Conservation (phyloP, 2,888 invertebrate genomes). For the Electrophaes corylata region DNA sequence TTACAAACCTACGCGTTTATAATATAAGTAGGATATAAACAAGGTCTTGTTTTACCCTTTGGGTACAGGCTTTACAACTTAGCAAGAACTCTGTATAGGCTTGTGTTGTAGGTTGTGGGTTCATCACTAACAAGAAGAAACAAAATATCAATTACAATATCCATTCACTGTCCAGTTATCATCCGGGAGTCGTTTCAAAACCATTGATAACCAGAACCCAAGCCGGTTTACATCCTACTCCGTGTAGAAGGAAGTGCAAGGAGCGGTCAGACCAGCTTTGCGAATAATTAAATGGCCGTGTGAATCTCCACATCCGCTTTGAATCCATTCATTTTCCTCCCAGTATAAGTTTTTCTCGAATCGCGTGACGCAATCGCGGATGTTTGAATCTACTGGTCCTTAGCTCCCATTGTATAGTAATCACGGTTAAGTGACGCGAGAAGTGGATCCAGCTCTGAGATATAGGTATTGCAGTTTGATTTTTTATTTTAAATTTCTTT, state of each 20-base stretch:
- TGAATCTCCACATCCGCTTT: conserved; percentile 76
- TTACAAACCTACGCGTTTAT: too few relatives aligned
- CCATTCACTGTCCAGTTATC: conserved; percentile 26
- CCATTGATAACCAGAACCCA: conserved; percentile 45
- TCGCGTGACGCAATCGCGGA: conserved; percentile 76
- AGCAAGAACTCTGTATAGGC: too few relatives aligned
- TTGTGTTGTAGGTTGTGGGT: too few relatives aligned
- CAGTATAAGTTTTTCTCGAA: conserved; percentile 67
- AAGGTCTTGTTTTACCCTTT: too few relatives aligned
- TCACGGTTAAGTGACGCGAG: conserved; percentile 14
- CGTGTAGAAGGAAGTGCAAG: conserved; percentile 60
- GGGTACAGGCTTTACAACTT: too few relatives aligned
- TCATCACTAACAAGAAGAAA: too few relatives aligned
- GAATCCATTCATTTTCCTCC: conserved; percentile 75
- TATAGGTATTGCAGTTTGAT: conserved; percentile 2
- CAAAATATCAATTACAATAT: conserved; percentile 2
- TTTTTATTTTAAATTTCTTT: not conserved
- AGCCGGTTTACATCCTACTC: conserved; percentile 68
- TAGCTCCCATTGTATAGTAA: conserved; percentile 24
- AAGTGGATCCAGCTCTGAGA: conserved; percentile 10
- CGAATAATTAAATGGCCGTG: conserved; percentile 60
- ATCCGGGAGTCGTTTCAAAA: conserved; percentile 54
- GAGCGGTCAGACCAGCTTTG: conserved; percentile 49
- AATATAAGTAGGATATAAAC: too few relatives aligned
- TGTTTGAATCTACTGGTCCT: conserved; percentile 44